Percentiles rank a stretch among this genome's conserved stretches.
Evolutionary conservation across 1,140 invertebrate genomes (phyloP).

Genomic region (Sarcophaga bullata): DNA sequence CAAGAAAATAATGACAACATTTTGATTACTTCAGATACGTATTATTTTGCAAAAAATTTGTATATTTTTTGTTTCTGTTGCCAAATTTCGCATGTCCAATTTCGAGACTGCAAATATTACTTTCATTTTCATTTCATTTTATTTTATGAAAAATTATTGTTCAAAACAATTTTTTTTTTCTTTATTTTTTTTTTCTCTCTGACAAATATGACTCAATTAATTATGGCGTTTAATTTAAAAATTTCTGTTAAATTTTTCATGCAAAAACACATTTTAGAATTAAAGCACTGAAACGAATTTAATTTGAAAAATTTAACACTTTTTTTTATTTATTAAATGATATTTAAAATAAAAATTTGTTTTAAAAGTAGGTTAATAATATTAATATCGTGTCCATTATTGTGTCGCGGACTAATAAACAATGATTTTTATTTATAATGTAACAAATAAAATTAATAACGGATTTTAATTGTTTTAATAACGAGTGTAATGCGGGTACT

Average conservation of each 20-base stretch:
- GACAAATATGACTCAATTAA: constrained; percentile 13
- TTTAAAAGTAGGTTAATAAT: not conserved
- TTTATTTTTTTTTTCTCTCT: not conserved
- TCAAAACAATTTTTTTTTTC: not conserved
- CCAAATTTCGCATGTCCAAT: too few relatives aligned
- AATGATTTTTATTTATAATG: too few relatives aligned
- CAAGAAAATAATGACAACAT: too few relatives aligned
- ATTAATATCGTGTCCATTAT: too few relatives aligned
- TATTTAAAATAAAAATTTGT: not conserved
- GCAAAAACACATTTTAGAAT: not conserved
- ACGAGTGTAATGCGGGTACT: too few relatives aligned
- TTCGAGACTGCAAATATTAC: too few relatives aligned
- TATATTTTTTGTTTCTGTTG: too few relatives aligned
- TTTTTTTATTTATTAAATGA: not conserved
- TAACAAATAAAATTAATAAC: not conserved
- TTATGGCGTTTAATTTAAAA: constrained; percentile 4
- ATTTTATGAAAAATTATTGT: not conserved
- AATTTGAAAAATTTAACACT: not conserved
- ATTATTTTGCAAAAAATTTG: too few relatives aligned
- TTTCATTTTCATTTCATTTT: too few relatives aligned
- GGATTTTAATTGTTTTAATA: too few relatives aligned
- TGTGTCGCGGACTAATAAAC: too few relatives aligned
- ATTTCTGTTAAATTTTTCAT: constrained; percentile 11
- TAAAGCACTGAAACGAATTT: not conserved
- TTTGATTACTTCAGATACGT: too few relatives aligned